Conservation (phyloP, 2,797 vertebrate species). For the Caiman crocodilus region DNA sequence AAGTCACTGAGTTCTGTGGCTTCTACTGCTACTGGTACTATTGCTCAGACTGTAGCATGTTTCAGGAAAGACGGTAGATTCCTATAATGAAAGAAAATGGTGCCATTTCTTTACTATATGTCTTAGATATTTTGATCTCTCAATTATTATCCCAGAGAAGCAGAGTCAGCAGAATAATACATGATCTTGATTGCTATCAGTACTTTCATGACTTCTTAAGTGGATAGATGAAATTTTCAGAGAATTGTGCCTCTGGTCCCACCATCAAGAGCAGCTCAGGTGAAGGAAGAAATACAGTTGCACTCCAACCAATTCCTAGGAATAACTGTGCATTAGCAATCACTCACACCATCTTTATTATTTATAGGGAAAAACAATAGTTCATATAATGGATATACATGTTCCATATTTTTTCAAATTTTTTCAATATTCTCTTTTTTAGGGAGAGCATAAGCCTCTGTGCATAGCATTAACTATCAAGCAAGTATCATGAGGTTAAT, state of each 20-base stretch:
- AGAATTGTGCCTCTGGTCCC: background rate
- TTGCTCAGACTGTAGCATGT: background rate
- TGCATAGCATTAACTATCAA: background rate
- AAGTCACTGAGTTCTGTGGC: background rate
- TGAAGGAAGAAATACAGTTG: background rate
- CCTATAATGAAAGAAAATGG: background rate
- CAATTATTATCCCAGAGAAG: constrained; percentile 5
- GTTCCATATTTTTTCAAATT: no score
- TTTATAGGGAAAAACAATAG: background rate
- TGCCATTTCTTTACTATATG: background rate
- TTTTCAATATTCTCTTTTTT: background rate
- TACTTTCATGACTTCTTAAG: background rate
- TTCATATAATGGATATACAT: no score
- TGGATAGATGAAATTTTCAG: background rate
- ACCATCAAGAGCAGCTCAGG: background rate
- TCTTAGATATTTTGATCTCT: constrained; percentile 6
- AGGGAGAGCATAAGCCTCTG: background rate
- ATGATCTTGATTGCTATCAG: background rate
- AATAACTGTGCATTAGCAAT: background rate
- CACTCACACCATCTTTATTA: constrained; percentile 2
- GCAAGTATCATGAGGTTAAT: background rate
- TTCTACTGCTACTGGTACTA: background rate
- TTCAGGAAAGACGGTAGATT: constrained; percentile 22
- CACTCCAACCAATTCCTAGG: background rate
- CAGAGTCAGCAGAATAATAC: background rate